These are phyloP conservation scores for Nasonia giraulti DNA, from an alignment of 1,140 invertebrate species.

Conservation along the genomic window DNA sequence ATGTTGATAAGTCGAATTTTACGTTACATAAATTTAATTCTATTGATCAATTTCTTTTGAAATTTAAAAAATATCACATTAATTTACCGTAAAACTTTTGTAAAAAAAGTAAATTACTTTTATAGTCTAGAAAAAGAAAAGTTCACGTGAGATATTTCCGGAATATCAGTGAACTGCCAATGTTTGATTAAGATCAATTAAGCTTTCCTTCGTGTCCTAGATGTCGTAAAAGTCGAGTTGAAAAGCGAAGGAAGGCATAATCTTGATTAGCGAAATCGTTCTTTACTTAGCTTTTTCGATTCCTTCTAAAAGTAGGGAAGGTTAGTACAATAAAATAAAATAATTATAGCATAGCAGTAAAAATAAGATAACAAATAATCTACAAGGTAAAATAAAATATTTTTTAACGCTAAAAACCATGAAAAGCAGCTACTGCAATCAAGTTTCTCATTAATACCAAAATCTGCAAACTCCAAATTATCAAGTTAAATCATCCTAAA, in stretches of 20 bases:
- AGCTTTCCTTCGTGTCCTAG: background rate
- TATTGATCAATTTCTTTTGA: background rate
- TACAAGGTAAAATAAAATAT: too few species aligned
- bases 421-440: too few species aligned
- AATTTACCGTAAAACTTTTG: background rate
- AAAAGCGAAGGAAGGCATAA: background rate
- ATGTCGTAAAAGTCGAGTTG: background rate
- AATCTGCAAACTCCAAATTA: too few species aligned
- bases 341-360: too few species aligned
- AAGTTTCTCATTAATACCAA: too few species aligned
- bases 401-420: too few species aligned
- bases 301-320: background rate
- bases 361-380: too few species aligned
- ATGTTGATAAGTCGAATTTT: slow-evolving; percentile 31
- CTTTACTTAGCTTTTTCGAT: background rate
- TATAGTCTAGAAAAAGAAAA: background rate
- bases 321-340: background rate
- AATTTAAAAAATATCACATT: background rate
- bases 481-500: too few species aligned
- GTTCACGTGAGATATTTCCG: background rate
- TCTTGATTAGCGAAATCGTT: background rate
- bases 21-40: background rate
- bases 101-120: background rate
- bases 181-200: too few species aligned
- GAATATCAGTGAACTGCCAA: too few species aligned